Evolutionary conservation across 2,888 invertebrate species (phyloP).

Genomic region (Slavum lentiscoides): DNA sequence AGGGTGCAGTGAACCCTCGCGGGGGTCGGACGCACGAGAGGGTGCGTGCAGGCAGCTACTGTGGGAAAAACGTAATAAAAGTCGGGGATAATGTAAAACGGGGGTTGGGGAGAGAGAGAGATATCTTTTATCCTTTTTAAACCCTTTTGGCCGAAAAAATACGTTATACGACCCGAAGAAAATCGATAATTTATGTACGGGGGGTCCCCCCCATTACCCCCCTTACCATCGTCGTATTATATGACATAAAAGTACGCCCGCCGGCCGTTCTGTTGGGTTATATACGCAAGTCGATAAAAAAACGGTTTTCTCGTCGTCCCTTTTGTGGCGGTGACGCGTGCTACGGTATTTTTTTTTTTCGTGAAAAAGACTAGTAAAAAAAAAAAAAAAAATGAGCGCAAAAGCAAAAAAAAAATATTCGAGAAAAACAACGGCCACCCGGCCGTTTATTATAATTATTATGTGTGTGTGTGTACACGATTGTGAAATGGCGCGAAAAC

Average conservation of each 20-base stretch:
- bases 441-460: too few species aligned
- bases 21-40: background rate
- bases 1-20: conserved; percentile 49
- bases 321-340: too few species aligned
- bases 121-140: background rate
- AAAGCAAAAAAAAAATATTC: too few species aligned
- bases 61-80: conserved; percentile 50
- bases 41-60: conserved; percentile 11
- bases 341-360: too few species aligned
- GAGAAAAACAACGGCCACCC: background rate
- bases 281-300: too few species aligned
- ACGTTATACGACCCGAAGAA: background rate
- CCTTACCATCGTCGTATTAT: too few species aligned
- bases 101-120: background rate
- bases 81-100: background rate
- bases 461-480: background rate
- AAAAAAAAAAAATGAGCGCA: too few species aligned
- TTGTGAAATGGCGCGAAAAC: conserved; percentile 52
- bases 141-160: conserved; percentile 5
- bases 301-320: too few species aligned
- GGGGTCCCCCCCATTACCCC: too few species aligned
- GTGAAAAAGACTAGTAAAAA: too few species aligned
- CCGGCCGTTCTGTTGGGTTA: too few species aligned
- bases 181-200: conserved; percentile 9
- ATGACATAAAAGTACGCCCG: too few species aligned